Conservation (phyloP, 1,140 invertebrate genomes). For the Scaptomyza graminum region DNA sequence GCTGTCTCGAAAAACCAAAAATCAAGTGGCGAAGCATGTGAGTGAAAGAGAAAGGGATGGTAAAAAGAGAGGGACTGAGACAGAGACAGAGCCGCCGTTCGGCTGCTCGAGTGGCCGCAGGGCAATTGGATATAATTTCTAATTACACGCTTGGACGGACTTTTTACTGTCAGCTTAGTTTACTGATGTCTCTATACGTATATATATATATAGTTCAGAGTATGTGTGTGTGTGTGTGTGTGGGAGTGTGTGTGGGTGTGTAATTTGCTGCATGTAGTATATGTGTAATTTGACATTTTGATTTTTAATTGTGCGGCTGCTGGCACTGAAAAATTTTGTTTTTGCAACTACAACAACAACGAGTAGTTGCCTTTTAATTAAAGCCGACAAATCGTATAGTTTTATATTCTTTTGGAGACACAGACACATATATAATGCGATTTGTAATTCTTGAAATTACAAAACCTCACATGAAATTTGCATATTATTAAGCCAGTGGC, state of each 20-base stretch:
- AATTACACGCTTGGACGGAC: slow-evolving; percentile 81
- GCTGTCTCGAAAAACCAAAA: slow-evolving; percentile 75
- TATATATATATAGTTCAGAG: not conserved
- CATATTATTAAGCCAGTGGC: slow-evolving; percentile 62
- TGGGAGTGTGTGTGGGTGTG: slow-evolving; percentile 47
- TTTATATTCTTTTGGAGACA: not conserved
- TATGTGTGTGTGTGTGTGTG: slow-evolving; percentile 2
- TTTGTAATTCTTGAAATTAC: slow-evolving; percentile 69
- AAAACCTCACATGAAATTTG: slow-evolving; percentile 70
- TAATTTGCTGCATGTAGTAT: slow-evolving; percentile 77
- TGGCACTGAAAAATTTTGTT: slow-evolving; percentile 69
- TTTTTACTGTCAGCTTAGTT: slow-evolving; percentile 82
- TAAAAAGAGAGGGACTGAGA: not conserved
- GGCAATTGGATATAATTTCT: slow-evolving; percentile 82
- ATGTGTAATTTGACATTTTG: slow-evolving; percentile 82
- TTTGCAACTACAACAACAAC: slow-evolving; percentile 42
- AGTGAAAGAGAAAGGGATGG: not conserved
- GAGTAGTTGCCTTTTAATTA: slow-evolving; percentile 62
- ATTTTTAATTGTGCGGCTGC: slow-evolving; percentile 77
- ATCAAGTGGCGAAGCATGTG: slow-evolving; percentile 39
- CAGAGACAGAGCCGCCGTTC: slow-evolving; percentile 42
- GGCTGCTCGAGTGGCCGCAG: slow-evolving; percentile 76
- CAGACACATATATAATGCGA: not conserved
- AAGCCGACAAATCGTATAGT: slow-evolving; percentile 23
- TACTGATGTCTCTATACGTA: slow-evolving; percentile 77